Evolutionary conservation across 1,140 invertebrate species (phyloP), one percentile per base, ranked within the genome.

Genomic region (Tetraneura akinire): DNA sequence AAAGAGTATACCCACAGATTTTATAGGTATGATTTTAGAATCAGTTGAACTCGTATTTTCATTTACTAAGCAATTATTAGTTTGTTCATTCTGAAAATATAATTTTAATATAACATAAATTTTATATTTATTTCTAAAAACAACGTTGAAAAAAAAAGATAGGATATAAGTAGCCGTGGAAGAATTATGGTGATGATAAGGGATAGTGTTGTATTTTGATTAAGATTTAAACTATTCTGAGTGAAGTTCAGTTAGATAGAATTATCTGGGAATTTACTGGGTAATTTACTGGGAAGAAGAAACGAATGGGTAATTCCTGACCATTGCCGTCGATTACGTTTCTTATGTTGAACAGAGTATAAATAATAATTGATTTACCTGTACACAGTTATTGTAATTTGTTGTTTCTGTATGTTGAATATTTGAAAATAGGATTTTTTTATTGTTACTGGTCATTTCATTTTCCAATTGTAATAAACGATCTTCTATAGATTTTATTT

Each of bases 401-500:
- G 16, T 29, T 13, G 18, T 26, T 49, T 10, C 66, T 13, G n/a
- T 42, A n/a, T 10, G 13, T 70, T 70, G 14, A 18, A 26, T 18
- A 70, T 70, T 49, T 70, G 64, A 45, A 23, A 68, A 16, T 1
- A 45, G 49, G 8, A 11, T 26, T 18, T 70, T 21, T 49, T 32
- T 9, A 42, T 26, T 23, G 14, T 21, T 70, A 10, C 49, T 70
- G 18, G 26, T 26, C 53, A 76, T 29, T 3, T 37, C 32, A 60
- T 29, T 76, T 45, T 60, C 73, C 2, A 78, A 23, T 29, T 42
- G 18, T 26, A 78, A 47, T 60, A 78, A 55, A 18, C 23, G 51
- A 26, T 78, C 55, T 57, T 78, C 74, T 45, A 78, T 10, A 5
- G 21, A 60, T 62, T 78, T 78, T 4, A 78, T 3, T n/a, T 29